Base-by-base conservation (phyloP, 2,888 invertebrate genomes). In the Petrophora chlorosata region DNA sequence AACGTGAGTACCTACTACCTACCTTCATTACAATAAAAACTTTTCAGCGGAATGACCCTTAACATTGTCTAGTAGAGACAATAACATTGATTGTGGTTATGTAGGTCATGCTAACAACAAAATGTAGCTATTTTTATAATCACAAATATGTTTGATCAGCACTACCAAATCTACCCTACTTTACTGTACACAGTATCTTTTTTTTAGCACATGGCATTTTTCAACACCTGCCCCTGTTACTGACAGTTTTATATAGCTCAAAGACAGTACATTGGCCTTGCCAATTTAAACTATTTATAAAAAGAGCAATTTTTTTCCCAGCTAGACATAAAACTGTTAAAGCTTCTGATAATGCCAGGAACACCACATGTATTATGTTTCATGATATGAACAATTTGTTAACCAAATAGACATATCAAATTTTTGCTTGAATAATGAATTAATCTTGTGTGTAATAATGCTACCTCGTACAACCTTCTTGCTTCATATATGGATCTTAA, bases 1-100 rank as follows among this genome's bases (percentile, higher is more conserved):
- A 66, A 78, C 90, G 94, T 94, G 75, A 91, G 92, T 88, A 73
- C 19, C 5, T 7, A 17, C 15, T 10, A 34, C 5, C 9, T 17
- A 26, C 7, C 26, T 39, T 16, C 9, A 3, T 12, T n/a, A 5
- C 5, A 29, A 8, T 30, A n/a, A 5, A 33, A 5, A 5, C 12
- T 5, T 4, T 19, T 4, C 9, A 41, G n/a, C n/a, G n/a, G n/a
- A n/a, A n/a, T 36, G 33, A 38, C 13, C 29, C 46, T 38, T 23
- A n/a, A n/a, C n/a, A n/a, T n/a, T n/a, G 25, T 22, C 28, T 22
- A 26, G 23, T 16, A 38, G 17, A 17, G 38, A 16, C 45, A 32
- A n/a, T 26, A 38, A 36, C 38, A 39, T 50, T 52, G 44, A 45
- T 65, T 53, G 55, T 38, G 45, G 57, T 40, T 64, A 73, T 56